These are phyloP conservation scores for Ceraclea dissimilis DNA, from an alignment of 2,888 invertebrate species.

Conservation along the genomic window DNA sequence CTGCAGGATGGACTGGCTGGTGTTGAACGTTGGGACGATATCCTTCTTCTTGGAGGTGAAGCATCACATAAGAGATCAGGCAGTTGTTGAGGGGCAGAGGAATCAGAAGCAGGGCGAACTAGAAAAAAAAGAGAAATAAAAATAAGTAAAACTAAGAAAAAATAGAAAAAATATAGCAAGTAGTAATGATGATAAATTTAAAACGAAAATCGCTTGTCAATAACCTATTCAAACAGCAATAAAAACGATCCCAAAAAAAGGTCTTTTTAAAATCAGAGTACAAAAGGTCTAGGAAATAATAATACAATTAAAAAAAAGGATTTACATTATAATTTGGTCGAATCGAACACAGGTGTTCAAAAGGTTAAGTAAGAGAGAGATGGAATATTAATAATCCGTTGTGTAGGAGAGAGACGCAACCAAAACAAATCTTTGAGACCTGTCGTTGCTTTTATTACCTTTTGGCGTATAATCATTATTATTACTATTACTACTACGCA, in stretches of 20 bases:
- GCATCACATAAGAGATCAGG: constrained; percentile 16
- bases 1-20: constrained; percentile 22
- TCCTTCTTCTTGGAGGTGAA: constrained; percentile 6
- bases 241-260: too few relatives aligned
- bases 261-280: background rate
- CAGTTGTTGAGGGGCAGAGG: constrained; percentile 10
- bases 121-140: constrained; percentile 4
- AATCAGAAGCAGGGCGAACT: constrained; percentile 19
- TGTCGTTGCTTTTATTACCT: constrained; percentile 17
- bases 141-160: background rate
- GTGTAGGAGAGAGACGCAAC: constrained; percentile 17
- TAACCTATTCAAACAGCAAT: too few relatives aligned
- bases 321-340: background rate
- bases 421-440: constrained; percentile 25
- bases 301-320: constrained; percentile 3
- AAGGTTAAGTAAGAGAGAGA: constrained; percentile 12
- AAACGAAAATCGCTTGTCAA: too few relatives aligned
- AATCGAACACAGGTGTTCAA: constrained; percentile 23
- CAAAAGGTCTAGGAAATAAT: background rate
- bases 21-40: constrained; percentile 7
- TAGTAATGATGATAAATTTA: too few relatives aligned
- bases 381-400: background rate
- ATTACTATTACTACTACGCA: too few relatives aligned
- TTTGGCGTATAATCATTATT: constrained; percentile 4
- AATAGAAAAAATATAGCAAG: too few relatives aligned